Evolutionary conservation across 2,888 invertebrate species (phyloP), one percentile per base, ranked within the genome.

Genomic region (Lasius fuliginosus): DNA sequence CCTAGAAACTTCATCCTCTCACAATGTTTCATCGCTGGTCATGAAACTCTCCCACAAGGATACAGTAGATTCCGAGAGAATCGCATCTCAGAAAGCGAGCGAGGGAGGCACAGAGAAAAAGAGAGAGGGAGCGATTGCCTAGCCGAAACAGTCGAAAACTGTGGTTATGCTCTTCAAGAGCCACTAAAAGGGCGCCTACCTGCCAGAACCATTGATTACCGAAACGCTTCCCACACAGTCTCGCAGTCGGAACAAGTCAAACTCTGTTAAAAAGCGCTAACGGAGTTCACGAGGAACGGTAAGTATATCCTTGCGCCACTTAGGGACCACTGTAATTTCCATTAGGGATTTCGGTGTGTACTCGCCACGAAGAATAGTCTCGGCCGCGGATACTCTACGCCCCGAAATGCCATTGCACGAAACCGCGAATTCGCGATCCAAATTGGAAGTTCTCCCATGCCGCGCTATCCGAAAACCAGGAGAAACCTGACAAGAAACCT

Each of bases 201-300:
- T 94, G 93, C 92, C 93, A 93, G 92, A 94, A 94, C 94, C 94
- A 93, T 94, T 94, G 94, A 95, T 95, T 95, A 94, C 92, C 93
- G 92, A 94, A 93, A 93, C 93, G 92, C 94, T 94, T 94, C 94
- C 94, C 94, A 94, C 94, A 94, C 94, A 93, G 88, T 90, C 91
- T 89, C 89, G 89, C 88, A 92, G 89, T 90, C 87, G 89, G 87
- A 92, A 91, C 91, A 90, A 93, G 93, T 93, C 91, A 90, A 93
- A 92, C 90, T 93, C 88, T 75, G 88, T 88, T 91, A 93, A 93
- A 93, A 93, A 92, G 92, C 91, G 91, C 92, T 92, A 93, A 93
- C 93, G 90, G 91, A 91, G 90, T 90, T 92, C 91, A 90, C 90
- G 87, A 89, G 85, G 84, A 87, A 90, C 87, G 86, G 87, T 89